Base-by-base conservation (phyloP, 2,113 vertebrate genomes). In the Catagonus wagneri region DNA sequence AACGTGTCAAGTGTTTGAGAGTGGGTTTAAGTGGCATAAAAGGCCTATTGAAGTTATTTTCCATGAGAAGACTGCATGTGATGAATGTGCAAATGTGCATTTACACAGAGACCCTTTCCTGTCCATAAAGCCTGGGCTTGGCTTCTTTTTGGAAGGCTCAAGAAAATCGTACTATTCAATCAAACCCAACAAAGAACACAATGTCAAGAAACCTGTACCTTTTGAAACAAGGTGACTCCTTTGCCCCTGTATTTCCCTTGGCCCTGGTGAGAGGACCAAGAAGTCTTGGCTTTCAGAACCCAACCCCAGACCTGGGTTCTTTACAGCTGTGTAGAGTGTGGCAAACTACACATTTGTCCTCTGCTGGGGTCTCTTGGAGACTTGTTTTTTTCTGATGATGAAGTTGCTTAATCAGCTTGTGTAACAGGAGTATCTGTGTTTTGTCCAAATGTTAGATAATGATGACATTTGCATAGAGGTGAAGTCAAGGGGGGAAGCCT, bases 41-140 rank as follows among this genome's bases (percentile, higher is more conserved):
- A 96, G 79, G 25, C 19, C 68, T 3, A n/a, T 8, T 19, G 20
- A 52, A 63, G 78, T 90, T 34, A 75, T 95, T 96, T 94, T 93
- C 87, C 84, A 65, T 61, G 29, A 94, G 80, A 61, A 74, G 68
- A 60, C 29, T 89, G n/a, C 65, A 65, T 34, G 16, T 72, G 74
- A 29, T 54, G 44, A 81, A 19, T 13, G 32, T 52, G 39, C 54
- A 90, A 83, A 87, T 50, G 36, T 27, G 34, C 50, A 76, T 65
- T 79, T 36, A 19, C 32, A 22, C n/a, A 2, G 3, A 58, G 63
- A 54, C 29, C 34, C 7, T 65, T 71, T 39, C 36, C 61, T 71
- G 1, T 69, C 29, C 34, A 5, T 14, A 7, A 72, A 71, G 39
- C 22, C 34, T 89, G 89, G 50, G 19, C n/a, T 68, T 75, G 3